Conservation (phyloP, 2,797 vertebrate genomes). For the Danio aesculapii region DNA sequence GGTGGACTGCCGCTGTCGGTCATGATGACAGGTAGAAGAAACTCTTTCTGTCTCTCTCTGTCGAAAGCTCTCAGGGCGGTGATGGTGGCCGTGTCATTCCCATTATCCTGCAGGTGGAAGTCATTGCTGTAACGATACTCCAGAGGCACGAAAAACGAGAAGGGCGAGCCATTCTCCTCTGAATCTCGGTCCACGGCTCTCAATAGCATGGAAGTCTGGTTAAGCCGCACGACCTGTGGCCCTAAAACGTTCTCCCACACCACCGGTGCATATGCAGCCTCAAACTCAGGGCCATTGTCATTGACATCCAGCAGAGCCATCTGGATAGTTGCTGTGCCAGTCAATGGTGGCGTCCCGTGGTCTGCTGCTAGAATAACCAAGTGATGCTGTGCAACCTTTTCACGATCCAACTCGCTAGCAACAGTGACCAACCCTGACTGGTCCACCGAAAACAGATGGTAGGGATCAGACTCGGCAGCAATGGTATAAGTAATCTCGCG, state of each 20-base stretch:
- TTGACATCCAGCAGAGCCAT: constrained; percentile 87
- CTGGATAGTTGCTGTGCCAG: constrained; percentile 84
- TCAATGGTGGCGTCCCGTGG: constrained; percentile 80
- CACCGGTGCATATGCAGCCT: constrained; percentile 81
- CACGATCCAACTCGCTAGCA: constrained; percentile 81
- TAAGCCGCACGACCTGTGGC: constrained; percentile 83
- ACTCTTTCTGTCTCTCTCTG: constrained; percentile 85
- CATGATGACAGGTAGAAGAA: constrained; percentile 83
- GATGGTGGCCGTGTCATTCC: constrained; percentile 85
- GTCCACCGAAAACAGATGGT: constrained; percentile 82
- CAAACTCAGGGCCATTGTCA: constrained; percentile 89
- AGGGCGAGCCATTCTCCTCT: constrained; percentile 85
- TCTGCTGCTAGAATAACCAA: constrained; percentile 86
- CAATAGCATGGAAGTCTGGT: constrained; percentile 84
- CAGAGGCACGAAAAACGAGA: constrained; percentile 79
- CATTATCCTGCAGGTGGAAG: constrained; percentile 88
- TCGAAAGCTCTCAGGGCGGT: constrained; percentile 86
- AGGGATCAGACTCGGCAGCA: constrained; percentile 81
- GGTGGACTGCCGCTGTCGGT: constrained; percentile 83
- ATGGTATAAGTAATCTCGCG: constrained; percentile 85
- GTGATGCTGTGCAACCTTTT: constrained; percentile 77
- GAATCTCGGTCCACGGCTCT: constrained; percentile 82
- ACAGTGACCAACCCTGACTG: constrained; percentile 82
- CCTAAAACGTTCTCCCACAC: constrained; percentile 85
- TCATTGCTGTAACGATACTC: constrained; percentile 82